Conservation (phyloP, 1,140 invertebrate species). For the Stenopsyche tienmushanensis region DNA sequence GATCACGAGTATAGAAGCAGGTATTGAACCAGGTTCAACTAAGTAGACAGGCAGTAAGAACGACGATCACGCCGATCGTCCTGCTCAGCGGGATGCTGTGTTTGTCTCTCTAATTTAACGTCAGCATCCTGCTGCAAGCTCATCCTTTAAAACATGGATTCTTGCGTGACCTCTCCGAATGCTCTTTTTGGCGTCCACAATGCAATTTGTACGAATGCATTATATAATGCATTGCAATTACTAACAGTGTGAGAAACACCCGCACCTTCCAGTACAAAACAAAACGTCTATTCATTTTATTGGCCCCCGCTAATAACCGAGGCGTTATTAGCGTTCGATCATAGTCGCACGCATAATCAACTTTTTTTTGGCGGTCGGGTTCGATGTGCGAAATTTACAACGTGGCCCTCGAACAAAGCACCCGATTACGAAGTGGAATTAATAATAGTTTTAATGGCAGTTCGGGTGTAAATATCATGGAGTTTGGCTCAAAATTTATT, state of each 20-base stretch:
- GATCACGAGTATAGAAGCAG: background rate
- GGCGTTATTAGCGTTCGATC: no score
- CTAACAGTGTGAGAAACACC: no score
- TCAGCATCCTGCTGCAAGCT: slow-evolving; percentile 2
- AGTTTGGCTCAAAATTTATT: slow-evolving; percentile 22
- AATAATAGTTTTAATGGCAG: slow-evolving; percentile 23
- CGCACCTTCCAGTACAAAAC: no score
- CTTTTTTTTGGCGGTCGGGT: background rate
- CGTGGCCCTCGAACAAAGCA: background rate
- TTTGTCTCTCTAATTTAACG: slow-evolving; percentile 29
- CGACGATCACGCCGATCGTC: background rate
- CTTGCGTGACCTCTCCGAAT: slow-evolving; percentile 11
- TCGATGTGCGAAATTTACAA: background rate
- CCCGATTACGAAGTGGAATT: slow-evolving; percentile 3
- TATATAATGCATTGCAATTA: no score
- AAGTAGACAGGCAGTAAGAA: slow-evolving; percentile 3
- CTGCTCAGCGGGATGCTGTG: slow-evolving; percentile 1
- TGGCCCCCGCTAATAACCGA: no score
- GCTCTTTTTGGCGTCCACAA: background rate
- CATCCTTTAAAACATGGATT: slow-evolving; percentile 13
- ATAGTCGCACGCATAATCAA: no score
- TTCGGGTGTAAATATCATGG: slow-evolving; percentile 16
- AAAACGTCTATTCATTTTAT: no score
- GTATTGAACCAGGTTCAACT: background rate
- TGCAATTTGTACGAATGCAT: slow-evolving; percentile 1